Evolutionary conservation across 2,113 vertebrate genomes (phyloP).

Genomic region (Xenotilapia leptura): DNA sequence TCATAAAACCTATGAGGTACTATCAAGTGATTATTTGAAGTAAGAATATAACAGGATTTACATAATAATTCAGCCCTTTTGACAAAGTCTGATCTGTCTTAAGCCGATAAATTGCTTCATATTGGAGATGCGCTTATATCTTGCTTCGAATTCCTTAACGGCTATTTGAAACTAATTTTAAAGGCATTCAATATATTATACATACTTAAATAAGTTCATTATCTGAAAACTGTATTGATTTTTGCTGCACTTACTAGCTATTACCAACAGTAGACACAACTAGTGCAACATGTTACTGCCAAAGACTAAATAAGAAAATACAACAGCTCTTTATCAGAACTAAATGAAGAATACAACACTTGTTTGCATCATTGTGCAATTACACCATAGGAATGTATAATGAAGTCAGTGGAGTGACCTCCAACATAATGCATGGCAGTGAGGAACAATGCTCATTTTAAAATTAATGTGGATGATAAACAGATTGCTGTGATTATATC

Average conservation of each 20-base stretch:
- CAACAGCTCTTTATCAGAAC: background rate
- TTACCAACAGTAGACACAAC: background rate
- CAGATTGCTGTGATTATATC: conserved; percentile 13
- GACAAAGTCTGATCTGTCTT: background rate
- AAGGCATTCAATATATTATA: background rate
- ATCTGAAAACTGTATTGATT: background rate
- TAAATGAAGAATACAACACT: background rate
- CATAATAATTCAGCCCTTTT: background rate
- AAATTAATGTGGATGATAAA: background rate
- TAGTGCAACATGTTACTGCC: background rate
- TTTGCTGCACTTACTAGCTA: background rate
- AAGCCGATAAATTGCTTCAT: background rate
- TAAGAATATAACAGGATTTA: background rate
- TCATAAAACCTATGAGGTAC: accelerated
- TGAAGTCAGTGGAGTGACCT: background rate
- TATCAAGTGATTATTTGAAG: background rate
- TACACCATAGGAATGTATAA: background rate
- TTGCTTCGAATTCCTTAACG: background rate
- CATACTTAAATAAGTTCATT: background rate
- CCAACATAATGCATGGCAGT: background rate
- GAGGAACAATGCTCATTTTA: background rate
- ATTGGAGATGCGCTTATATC: background rate
- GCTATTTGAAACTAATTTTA: background rate
- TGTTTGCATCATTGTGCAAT: background rate
- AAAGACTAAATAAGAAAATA: background rate